phyloP scores from a whole-genome alignment of 23 tunicate species.

The Pegea sp. region DNA sequence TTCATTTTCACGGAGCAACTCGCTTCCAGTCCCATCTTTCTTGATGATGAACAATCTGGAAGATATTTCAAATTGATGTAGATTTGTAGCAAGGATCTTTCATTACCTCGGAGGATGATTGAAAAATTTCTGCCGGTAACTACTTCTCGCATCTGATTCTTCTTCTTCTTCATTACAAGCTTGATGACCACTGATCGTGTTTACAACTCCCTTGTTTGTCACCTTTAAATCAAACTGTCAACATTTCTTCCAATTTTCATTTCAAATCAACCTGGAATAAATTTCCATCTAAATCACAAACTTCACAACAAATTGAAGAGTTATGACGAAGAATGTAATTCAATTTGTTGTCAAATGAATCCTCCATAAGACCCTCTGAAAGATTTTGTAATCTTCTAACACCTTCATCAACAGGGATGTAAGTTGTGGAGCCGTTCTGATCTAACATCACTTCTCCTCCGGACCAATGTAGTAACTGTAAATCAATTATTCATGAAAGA shows the following conservation, averaged over 20 bases:
- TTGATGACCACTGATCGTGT: no score
- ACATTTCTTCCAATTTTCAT: no score
- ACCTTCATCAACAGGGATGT: slow-evolving; percentile 69
- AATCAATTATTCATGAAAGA: slow-evolving; percentile 1
- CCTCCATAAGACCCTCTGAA: slow-evolving; percentile 13
- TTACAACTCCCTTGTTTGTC: slow-evolving; percentile 31
- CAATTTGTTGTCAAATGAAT: slow-evolving; percentile 9
- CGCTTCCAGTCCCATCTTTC: slow-evolving; percentile 54
- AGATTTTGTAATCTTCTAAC: slow-evolving; percentile 23
- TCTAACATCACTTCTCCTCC: slow-evolving; percentile 59
- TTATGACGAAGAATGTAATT: slow-evolving; percentile 74
- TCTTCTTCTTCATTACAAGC: no score
- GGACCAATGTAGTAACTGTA: slow-evolving; percentile 63
- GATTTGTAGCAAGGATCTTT: not conserved
- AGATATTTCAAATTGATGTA: not conserved
- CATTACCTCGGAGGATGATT: no score
- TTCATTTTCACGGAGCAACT: slow-evolving; percentile 54
- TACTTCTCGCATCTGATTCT: not conserved
- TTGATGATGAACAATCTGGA: slow-evolving; percentile 64
- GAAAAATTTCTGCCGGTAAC: not conserved
- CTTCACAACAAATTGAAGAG: slow-evolving; percentile 70
- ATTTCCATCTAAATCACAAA: slow-evolving; percentile 74
- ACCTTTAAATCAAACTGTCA: slow-evolving; percentile 20
- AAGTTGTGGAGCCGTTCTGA: slow-evolving; percentile 34
- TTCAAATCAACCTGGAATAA: slow-evolving; percentile 63